Conservation (phyloP, 2,888 invertebrate genomes). For the Papilio gigon region DNA sequence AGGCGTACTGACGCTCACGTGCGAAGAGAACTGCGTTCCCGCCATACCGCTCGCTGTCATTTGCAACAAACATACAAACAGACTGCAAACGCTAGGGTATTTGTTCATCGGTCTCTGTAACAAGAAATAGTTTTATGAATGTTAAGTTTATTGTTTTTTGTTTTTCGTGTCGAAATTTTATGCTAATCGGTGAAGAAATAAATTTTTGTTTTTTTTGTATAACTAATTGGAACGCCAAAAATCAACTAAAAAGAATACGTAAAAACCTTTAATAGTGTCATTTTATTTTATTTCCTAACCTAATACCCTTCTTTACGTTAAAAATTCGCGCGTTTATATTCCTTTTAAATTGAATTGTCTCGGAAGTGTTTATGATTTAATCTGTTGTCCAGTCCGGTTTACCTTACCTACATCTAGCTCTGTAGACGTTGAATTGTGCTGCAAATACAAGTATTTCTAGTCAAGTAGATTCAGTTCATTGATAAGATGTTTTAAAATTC, state of each 20-base stretch:
- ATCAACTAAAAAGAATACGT: too few relatives aligned
- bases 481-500: conserved; percentile 33
- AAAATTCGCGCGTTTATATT: too few relatives aligned
- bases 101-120: conserved; percentile 52
- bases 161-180: too few relatives aligned
- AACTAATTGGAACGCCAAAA: too few relatives aligned
- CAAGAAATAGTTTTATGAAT: conserved; percentile 17
- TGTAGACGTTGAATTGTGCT: not conserved
- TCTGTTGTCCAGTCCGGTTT: too few relatives aligned
- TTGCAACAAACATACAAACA: conserved; percentile 53
- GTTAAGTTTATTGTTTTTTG: not conserved
- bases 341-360: too few relatives aligned
- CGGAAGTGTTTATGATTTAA: too few relatives aligned
- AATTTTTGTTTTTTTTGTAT: too few relatives aligned
- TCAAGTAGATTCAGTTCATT: conserved; percentile 13
- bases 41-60: conserved; percentile 49
- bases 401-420: not conserved
- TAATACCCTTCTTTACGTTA: too few relatives aligned
- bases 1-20: conserved; percentile 75
- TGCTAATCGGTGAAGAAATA: too few relatives aligned
- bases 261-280: too few relatives aligned
- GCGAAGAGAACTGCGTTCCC: conserved; percentile 71
- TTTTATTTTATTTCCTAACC: too few relatives aligned
- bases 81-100: conserved; percentile 45
- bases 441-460: conserved; percentile 3